Percentiles rank a stretch among this genome's conserved stretches.
Conservation (phyloP, 2,113 vertebrate species). For the Oreocharis arfaki region DNA sequence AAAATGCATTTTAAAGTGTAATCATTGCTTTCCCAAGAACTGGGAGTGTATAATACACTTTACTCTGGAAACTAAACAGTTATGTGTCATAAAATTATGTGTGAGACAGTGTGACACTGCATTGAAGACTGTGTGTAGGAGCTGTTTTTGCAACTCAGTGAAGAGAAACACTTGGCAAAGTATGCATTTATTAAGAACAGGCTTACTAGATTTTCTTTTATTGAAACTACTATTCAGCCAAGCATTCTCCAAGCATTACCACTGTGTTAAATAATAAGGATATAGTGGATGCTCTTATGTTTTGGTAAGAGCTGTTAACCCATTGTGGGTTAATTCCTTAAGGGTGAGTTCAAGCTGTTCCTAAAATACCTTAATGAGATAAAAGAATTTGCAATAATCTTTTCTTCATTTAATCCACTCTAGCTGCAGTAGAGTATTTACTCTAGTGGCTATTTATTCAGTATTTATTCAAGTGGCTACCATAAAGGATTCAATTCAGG, state of each 20-base stretch:
- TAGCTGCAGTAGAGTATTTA: no score
- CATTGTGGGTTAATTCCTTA: background rate
- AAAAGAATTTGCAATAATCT: background rate
- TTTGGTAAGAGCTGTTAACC: background rate
- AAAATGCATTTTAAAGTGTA: background rate
- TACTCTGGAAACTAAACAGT: background rate
- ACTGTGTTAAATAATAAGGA: background rate
- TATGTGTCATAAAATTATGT: background rate
- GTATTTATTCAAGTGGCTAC: background rate
- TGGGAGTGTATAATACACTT: background rate
- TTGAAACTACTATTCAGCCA: background rate
- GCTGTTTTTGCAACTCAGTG: background rate
- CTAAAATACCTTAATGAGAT: background rate
- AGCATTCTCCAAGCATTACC: constrained; percentile 5
- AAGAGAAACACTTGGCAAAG: background rate
- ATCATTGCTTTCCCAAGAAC: background rate
- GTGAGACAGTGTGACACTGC: background rate
- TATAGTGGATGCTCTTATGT: background rate
- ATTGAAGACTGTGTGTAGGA: background rate
- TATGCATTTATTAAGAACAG: background rate
- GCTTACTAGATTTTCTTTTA: constrained; percentile 14
- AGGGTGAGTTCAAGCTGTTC: background rate
- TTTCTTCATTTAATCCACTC: background rate
- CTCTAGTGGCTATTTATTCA: no score
- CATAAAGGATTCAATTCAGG: background rate